These are phyloP conservation scores for Vulpes vulpes DNA, from an alignment of 2,113 vertebrate genomes.

Conservation along the genomic window DNA sequence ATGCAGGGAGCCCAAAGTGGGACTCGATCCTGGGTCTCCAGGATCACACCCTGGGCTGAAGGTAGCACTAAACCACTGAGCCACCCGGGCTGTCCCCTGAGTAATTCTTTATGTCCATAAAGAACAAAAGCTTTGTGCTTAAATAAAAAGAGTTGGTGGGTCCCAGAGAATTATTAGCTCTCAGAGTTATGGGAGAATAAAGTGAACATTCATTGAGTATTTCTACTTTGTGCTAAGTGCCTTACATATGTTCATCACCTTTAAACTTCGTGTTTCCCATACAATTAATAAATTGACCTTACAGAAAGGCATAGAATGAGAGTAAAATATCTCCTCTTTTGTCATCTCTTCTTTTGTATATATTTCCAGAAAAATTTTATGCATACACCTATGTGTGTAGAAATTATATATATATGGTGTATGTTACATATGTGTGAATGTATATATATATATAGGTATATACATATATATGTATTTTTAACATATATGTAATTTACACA, in stretches of 20 bases:
- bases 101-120: background rate
- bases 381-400: background rate
- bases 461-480: background rate
- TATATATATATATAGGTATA: background rate
- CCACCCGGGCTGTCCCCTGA: background rate
- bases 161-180: background rate
- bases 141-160: background rate
- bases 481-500: background rate
- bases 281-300: background rate
- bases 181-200: background rate
- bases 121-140: background rate
- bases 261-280: background rate
- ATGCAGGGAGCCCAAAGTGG: too few relatives aligned
- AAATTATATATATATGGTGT: background rate
- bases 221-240: constrained; percentile 20
- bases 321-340: background rate
- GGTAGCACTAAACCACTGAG: too few relatives aligned
- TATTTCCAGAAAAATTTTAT: constrained; percentile 20
- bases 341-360: background rate
- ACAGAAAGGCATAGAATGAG: background rate
- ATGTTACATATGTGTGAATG: background rate
- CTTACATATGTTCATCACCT: background rate
- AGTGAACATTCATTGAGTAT: background rate
- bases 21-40: too few relatives aligned
- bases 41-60: too few relatives aligned